Percentiles rank a stretch among this genome's conserved stretches.
Evolutionary conservation across 2,797 vertebrate genomes (phyloP).

Genomic region (Tiaroga cobitis): DNA sequence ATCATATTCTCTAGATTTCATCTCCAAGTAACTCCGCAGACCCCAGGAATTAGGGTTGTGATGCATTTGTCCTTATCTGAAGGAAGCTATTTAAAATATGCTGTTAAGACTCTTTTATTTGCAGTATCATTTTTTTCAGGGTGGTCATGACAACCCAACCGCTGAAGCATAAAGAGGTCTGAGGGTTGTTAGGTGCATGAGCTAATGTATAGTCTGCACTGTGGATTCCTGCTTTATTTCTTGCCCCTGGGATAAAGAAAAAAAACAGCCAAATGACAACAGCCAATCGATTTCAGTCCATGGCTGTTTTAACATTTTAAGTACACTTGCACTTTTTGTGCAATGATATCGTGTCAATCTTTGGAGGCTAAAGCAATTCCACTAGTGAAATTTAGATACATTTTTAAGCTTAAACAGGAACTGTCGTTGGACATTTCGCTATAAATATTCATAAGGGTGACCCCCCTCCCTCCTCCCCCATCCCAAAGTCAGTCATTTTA

Average conservation of each 20-base stretch:
- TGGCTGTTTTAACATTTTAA: conserved; percentile 22
- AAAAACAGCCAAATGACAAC: conserved; percentile 14
- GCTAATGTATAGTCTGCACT: neutral
- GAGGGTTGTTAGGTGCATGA: neutral
- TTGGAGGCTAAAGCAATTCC: conserved; percentile 3
- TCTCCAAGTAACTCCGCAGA: neutral
- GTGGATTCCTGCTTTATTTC: neutral
- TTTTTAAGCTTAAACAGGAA: conserved; percentile 2
- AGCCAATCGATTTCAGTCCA: neutral
- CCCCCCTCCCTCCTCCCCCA: neutral
- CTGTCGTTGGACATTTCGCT: neutral
- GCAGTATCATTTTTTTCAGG: neutral
- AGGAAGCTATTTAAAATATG: neutral
- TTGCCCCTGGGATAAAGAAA: neutral
- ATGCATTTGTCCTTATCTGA: neutral
- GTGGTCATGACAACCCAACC: conserved; percentile 19
- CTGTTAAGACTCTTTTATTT: neutral
- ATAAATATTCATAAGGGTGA: conserved; percentile 50
- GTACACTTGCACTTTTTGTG: neutral
- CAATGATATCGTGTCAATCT: neutral
- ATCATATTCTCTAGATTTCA: neutral
- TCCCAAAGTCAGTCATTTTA: conserved; percentile 42
- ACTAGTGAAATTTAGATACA: conserved; percentile 2
- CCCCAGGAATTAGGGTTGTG: neutral
- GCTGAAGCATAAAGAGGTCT: neutral